phyloP scores from a whole-genome alignment of 2,888 invertebrate genomes.

The Cantharis nigra region DNA sequence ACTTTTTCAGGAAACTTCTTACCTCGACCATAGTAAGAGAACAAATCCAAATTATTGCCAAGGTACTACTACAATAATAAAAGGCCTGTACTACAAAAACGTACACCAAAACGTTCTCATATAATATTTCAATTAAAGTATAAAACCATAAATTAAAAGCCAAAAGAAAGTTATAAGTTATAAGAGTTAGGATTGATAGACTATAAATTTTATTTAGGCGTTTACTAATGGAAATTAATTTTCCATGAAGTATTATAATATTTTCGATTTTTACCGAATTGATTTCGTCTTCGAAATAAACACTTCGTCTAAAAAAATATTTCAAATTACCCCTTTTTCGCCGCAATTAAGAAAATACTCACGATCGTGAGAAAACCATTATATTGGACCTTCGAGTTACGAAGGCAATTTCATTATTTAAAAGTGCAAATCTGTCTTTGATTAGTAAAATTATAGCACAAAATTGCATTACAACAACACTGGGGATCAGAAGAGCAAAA shows the following conservation, averaged over 20 bases:
- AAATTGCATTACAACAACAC: not conserved
- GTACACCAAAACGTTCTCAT: not conserved
- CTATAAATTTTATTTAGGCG: not conserved
- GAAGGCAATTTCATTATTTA: not conserved
- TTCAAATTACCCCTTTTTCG: no score
- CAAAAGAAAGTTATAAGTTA: not conserved
- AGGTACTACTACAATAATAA: not conserved
- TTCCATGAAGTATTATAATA: not conserved
- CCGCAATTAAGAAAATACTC: no score
- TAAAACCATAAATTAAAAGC: not conserved
- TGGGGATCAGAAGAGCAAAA: not conserved
- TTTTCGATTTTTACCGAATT: not conserved
- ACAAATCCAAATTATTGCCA: not conserved
- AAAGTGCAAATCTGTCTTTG: not conserved
- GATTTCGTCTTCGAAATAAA: not conserved
- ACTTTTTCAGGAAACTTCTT: not conserved
- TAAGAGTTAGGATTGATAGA: not conserved
- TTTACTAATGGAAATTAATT: not conserved
- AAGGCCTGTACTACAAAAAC: not conserved
- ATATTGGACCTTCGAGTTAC: not conserved
- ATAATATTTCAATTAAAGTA: not conserved
- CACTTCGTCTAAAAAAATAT: no score
- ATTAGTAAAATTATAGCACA: not conserved
- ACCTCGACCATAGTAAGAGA: not conserved
- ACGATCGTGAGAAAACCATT: not conserved